phyloP scores from a whole-genome alignment of 2,888 invertebrate genomes.

The Himalopsyche japonica region DNA sequence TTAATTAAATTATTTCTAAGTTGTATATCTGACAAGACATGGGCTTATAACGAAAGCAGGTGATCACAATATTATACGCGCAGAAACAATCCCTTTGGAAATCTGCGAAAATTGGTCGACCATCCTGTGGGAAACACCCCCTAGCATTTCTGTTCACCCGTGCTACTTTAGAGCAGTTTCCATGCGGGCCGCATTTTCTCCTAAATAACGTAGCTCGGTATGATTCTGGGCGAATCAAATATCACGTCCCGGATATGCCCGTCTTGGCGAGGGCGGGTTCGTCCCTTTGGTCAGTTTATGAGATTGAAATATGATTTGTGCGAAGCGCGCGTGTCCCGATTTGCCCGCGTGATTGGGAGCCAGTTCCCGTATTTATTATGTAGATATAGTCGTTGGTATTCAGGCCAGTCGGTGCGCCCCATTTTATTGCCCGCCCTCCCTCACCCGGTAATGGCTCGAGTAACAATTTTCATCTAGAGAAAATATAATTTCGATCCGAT shows the following conservation, averaged over 20 bases:
- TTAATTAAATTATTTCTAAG: no score
- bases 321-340: slow-evolving; percentile 39
- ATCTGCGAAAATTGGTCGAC: slow-evolving; percentile 53
- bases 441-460: background rate
- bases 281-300: slow-evolving; percentile 41
- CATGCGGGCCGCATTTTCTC: slow-evolving; percentile 54
- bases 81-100: slow-evolving; percentile 50
- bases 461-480: slow-evolving; percentile 12
- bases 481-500: slow-evolving; percentile 22
- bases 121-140: slow-evolving; percentile 36
- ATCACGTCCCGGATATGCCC: slow-evolving; percentile 34
- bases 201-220: slow-evolving; percentile 47
- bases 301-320: slow-evolving; percentile 42
- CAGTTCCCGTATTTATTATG: slow-evolving; percentile 36
- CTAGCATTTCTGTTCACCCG: slow-evolving; percentile 25
- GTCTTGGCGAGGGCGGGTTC: slow-evolving; percentile 13
- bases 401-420: slow-evolving; percentile 27
- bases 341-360: slow-evolving; percentile 37
- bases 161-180: slow-evolving; percentile 55
- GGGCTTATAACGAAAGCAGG: background rate
- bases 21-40: no score
- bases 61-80: background rate
- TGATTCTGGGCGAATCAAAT: slow-evolving; percentile 37
- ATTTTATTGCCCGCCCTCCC: slow-evolving; percentile 10
- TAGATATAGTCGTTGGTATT: slow-evolving; percentile 40